Percentiles rank a stretch among this genome's conserved stretches.
phyloP scores from a whole-genome alignment of 2,113 vertebrate genomes.

The Cynopterus brachyotis region DNA sequence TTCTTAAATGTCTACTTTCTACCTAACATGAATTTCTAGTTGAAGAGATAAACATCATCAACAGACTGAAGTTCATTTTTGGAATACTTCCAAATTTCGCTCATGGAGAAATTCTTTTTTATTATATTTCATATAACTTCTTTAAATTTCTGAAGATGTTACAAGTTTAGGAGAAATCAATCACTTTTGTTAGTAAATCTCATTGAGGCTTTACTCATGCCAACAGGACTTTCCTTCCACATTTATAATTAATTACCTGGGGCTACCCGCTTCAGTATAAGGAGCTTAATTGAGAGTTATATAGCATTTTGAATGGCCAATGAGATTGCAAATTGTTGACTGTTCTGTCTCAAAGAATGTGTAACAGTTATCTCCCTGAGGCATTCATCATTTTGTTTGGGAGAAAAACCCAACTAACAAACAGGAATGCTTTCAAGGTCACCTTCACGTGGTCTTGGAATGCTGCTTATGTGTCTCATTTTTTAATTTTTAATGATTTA shows the following conservation, averaged over 20 bases:
- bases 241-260: background rate
- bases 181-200: background rate
- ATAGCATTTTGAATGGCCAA: background rate
- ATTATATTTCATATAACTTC: background rate
- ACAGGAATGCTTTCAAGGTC: background rate
- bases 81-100: constrained; percentile 31
- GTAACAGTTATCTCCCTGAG: background rate
- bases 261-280: background rate
- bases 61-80: background rate
- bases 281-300: background rate
- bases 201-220: background rate
- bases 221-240: rapidly evolving
- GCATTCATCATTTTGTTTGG: constrained; percentile 16
- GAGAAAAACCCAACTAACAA: background rate
- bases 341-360: background rate
- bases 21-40: background rate
- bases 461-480: background rate
- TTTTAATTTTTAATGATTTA: too few species aligned
- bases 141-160: background rate
- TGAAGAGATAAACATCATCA: background rate
- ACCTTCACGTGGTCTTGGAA: background rate
- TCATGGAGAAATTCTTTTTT: background rate
- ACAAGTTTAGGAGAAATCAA: background rate
- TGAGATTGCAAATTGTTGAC: background rate
- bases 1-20: background rate